These are phyloP conservation scores for Branchipolynoe longqiensis DNA, from an alignment of 2,888 invertebrate species.

Conservation along the genomic window DNA sequence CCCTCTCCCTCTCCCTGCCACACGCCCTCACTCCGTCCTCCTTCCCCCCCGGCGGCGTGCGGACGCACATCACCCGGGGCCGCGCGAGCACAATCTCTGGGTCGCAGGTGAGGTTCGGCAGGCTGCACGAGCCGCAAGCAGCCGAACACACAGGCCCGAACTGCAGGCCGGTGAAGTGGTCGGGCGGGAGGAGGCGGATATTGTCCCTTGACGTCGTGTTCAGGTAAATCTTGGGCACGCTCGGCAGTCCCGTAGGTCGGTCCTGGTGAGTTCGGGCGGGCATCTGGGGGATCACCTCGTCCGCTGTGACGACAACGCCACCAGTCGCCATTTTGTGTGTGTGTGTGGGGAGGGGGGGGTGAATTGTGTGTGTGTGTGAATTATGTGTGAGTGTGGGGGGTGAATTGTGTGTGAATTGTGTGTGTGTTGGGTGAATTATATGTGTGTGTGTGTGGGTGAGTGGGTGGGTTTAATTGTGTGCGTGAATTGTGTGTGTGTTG, in stretches of 20 bases:
- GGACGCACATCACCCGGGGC: background rate
- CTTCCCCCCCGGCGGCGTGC: background rate
- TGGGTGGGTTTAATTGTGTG: too few relatives aligned
- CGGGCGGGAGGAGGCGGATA: constrained; percentile 48
- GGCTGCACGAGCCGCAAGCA: constrained; percentile 56
- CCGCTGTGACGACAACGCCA: background rate
- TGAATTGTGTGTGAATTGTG: too few relatives aligned
- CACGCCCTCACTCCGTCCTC: background rate
- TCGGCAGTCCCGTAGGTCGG: constrained; percentile 32
- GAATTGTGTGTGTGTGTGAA: too few relatives aligned
- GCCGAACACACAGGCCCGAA: constrained; percentile 12
- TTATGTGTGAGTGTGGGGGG: too few relatives aligned
- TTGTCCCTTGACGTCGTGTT: constrained; percentile 52
- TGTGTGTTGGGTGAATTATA: too few relatives aligned
- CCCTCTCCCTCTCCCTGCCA: too few relatives aligned
- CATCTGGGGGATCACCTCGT: background rate
- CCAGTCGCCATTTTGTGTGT: constrained; percentile 21
- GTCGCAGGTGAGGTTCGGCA: constrained; percentile 57
- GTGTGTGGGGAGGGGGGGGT: too few relatives aligned
- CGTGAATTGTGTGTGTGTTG: too few relatives aligned
- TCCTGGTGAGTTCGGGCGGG: background rate
- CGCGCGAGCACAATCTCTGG: background rate
- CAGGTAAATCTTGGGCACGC: constrained; percentile 57
- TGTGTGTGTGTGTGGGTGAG: too few relatives aligned
- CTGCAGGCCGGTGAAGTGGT: background rate